These are phyloP conservation scores for Upupa epops DNA, from an alignment of 2,113 vertebrate species.

Conservation along the genomic window DNA sequence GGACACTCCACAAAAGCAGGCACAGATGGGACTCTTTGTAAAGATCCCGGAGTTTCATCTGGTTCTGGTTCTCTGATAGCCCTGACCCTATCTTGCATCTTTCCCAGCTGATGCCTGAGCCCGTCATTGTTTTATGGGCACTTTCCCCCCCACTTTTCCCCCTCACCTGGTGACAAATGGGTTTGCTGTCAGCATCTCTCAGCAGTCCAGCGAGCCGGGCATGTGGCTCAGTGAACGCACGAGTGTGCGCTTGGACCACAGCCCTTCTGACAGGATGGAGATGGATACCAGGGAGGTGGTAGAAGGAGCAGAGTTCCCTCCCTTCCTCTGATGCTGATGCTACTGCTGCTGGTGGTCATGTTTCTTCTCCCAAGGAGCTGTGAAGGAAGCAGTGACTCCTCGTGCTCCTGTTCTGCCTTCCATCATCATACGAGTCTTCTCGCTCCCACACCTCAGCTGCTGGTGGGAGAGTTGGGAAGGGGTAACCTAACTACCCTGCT, in stretches of 20 bases:
- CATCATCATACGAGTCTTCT: conserved; percentile 3
- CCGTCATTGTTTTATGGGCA: not conserved
- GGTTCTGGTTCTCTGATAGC: not conserved
- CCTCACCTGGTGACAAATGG: conserved; percentile 70
- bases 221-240: conserved; percentile 70
- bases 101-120: conserved; percentile 23
- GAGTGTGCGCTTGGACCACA: conserved; percentile 61
- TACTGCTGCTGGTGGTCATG: not conserved
- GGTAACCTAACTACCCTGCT: not conserved
- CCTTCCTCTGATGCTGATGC: not conserved
- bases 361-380: conserved; percentile 18
- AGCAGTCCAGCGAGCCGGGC: conserved; percentile 33
- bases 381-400: conserved; percentile 29
- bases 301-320: not conserved
- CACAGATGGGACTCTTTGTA: not conserved
- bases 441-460: not conserved
- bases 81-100: not conserved
- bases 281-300: conserved; percentile 50
- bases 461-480: not conserved
- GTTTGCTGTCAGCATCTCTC: conserved; percentile 74
- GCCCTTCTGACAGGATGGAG: conserved; percentile 34
- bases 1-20: not conserved
- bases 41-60: not conserved
- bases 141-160: not conserved
- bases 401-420: conserved; percentile 37